Evolutionary conservation across 2,113 vertebrate species (phyloP).

Genomic region (Aix galericulata): DNA sequence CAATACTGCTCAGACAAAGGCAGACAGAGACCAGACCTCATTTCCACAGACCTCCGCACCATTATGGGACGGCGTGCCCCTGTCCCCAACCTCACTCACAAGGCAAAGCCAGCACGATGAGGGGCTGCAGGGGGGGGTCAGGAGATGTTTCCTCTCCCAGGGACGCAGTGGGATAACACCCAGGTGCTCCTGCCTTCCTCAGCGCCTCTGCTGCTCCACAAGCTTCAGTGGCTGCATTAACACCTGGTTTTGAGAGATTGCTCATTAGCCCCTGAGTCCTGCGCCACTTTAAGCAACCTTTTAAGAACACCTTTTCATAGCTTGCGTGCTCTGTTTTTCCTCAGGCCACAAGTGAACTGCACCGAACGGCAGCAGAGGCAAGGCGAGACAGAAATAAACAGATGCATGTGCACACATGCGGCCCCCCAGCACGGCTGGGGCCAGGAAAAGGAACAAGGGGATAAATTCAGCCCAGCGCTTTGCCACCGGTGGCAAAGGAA

Average conservation of each 20-base stretch:
- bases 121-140: background rate
- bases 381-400: background rate
- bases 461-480: conserved; percentile 24
- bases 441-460: background rate
- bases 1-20: background rate
- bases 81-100: background rate
- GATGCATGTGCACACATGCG: background rate
- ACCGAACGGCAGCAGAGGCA: background rate
- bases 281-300: conserved; percentile 32
- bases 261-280: conserved; percentile 27
- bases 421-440: background rate
- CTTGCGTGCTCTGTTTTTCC: conserved; percentile 14
- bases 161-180: background rate
- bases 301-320: conserved; percentile 26
- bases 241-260: conserved; percentile 17
- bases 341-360: conserved; percentile 9
- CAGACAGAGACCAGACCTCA: background rate
- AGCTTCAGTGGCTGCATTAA: background rate
- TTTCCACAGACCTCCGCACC: background rate
- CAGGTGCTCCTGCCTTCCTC: background rate
- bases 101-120: background rate
- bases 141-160: background rate
- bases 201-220: background rate
- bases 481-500: conserved; percentile 8
- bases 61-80: background rate